Percentiles rank a stretch among this genome's conserved stretches.
phyloP scores from a whole-genome alignment of 2,888 invertebrate species.

The Parascotia fuliginaria region DNA sequence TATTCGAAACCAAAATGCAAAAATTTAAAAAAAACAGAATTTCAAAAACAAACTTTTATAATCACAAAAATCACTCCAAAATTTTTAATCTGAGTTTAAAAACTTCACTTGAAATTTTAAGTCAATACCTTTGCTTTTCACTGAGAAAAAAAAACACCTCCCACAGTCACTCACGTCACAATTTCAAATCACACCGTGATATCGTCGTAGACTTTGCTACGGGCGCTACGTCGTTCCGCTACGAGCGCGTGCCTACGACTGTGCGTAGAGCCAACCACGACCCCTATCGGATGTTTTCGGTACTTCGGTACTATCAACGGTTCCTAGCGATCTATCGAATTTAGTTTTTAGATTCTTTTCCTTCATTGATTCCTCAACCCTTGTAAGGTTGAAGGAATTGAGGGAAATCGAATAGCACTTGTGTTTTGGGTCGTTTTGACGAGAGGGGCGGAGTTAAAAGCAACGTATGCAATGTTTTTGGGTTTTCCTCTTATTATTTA shows the following conservation, averaged over 20 bases:
- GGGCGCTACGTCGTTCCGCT: constrained; percentile 45
- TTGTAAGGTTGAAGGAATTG: constrained; percentile 24
- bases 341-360: constrained; percentile 33
- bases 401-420: constrained; percentile 32
- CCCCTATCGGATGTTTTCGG: constrained; percentile 44
- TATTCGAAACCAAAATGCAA: constrained; percentile 28
- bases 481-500: neutral
- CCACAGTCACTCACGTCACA: constrained; percentile 36
- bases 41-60: constrained; percentile 28
- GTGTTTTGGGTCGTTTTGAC: constrained; percentile 23
- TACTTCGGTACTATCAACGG: constrained; percentile 44
- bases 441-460: constrained; percentile 23
- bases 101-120: constrained; percentile 29
- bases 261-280: constrained; percentile 50
- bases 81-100: constrained; percentile 27
- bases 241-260: constrained; percentile 51
- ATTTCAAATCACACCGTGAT: constrained; percentile 18
- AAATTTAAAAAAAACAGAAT: constrained; percentile 27
- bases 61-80: constrained; percentile 37
- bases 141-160: constrained; percentile 33
- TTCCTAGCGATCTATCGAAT: constrained; percentile 46
- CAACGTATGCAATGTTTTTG: constrained; percentile 4
- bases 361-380: constrained; percentile 40
- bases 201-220: constrained; percentile 30
- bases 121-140: constrained; percentile 26